Percentiles rank a stretch among this genome's conserved stretches.
Evolutionary conservation across 2,113 vertebrate species (phyloP).

Genomic region (Mugil cephalus): DNA sequence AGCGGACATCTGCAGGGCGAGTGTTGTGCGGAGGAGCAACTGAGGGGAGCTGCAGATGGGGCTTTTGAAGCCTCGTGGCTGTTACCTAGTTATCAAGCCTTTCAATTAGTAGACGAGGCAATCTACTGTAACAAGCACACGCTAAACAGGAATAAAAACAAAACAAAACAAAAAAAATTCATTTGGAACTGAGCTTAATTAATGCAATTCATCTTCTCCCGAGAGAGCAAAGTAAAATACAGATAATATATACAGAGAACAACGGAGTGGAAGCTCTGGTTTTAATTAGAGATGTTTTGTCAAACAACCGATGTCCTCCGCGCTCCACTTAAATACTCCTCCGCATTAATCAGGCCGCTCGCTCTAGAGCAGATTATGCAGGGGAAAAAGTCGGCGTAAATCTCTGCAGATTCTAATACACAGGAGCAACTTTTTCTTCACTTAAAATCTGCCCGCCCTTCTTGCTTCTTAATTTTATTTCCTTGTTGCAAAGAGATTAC

Average conservation of each 20-base stretch:
- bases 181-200: conserved; percentile 58
- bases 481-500: conserved; percentile 2
- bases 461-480: conserved; percentile 5
- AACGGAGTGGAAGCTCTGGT: conserved; percentile 44
- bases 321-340: conserved; percentile 44
- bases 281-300: conserved; percentile 76
- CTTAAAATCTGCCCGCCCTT: conserved; percentile 16
- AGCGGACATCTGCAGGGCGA: conserved; percentile 47
- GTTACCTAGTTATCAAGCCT: conserved; percentile 60
- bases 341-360: conserved; percentile 59
- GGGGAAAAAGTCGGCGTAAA: conserved; percentile 7
- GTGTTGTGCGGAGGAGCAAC: conserved; percentile 14
- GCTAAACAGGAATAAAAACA: conserved; percentile 33
- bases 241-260: conserved; percentile 43
- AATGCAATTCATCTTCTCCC: conserved; percentile 64
- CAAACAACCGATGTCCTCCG: conserved; percentile 50
- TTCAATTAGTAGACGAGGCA: conserved; percentile 69
- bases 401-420: conserved; percentile 17
- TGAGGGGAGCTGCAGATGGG: conserved; percentile 33
- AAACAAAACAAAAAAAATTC: conserved; percentile 32
- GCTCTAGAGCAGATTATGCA: conserved; percentile 11
- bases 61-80: conserved; percentile 51
- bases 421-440: conserved; percentile 5
- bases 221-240: conserved; percentile 41
- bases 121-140: conserved; percentile 51